phyloP scores from a whole-genome alignment of 1,140 invertebrate species.

The Drosophila suzukii region DNA sequence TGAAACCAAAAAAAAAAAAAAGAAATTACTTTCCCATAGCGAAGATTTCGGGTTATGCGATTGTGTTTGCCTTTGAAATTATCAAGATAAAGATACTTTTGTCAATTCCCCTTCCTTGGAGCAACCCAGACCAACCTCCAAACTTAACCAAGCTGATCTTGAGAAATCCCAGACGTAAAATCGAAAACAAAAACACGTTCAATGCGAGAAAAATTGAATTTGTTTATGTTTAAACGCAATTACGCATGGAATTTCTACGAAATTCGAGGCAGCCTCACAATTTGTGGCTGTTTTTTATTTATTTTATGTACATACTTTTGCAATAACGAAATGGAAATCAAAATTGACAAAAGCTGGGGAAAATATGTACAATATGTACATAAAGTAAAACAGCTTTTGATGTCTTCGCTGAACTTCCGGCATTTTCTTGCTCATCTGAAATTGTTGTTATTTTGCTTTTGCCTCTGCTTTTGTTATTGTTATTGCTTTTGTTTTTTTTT shows the following conservation, averaged over 20 bases:
- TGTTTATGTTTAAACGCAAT: conserved; percentile 54
- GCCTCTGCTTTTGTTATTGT: conserved; percentile 9
- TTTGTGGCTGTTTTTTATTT: conserved; percentile 18
- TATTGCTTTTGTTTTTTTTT: conserved; percentile 14
- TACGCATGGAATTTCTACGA: conserved; percentile 14
- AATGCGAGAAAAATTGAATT: conserved; percentile 66
- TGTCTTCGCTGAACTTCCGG: conserved; percentile 47
- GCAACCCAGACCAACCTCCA: conserved; percentile 6
- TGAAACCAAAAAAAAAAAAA: conserved; percentile 23
- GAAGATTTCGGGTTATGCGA: conserved; percentile 32
- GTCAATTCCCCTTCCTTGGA: not conserved
- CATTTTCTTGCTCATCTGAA: conserved; percentile 54
- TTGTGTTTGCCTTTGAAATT: conserved; percentile 33
- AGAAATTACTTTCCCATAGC: conserved; percentile 36
- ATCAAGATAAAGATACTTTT: conserved; percentile 37
- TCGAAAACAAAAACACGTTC: conserved; percentile 37
- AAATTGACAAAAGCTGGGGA: conserved; percentile 38
- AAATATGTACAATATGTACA: conserved; percentile 3
- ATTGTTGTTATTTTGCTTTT: conserved; percentile 29
- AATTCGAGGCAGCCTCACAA: conserved; percentile 6
- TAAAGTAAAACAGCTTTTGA: conserved; percentile 25
- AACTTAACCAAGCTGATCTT: conserved; percentile 42
- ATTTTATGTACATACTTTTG: conserved; percentile 9
- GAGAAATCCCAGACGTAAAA: conserved; percentile 35
- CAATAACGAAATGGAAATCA: conserved; percentile 41